Evolutionary conservation across 2,888 invertebrate genomes (phyloP), one percentile per base, ranked within the genome.

Genomic region (Neoaliturus tenellus): DNA sequence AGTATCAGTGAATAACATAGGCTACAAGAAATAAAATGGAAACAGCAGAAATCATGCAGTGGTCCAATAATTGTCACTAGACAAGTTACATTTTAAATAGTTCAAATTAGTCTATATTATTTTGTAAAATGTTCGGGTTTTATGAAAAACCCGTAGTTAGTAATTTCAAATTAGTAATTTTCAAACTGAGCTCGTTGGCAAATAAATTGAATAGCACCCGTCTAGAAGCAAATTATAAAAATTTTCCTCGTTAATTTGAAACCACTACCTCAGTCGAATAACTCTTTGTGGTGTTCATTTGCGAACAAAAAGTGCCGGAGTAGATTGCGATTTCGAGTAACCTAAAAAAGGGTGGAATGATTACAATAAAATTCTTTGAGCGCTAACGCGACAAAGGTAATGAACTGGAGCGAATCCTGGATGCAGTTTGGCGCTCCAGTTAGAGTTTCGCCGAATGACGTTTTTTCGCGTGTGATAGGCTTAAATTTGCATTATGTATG

Each of bases 401-500:
- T 78, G 78, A 78, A 78, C 33, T 33, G 35, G 20, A 75, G 23
- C 41, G 44, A 25, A 41, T 69, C 44, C n/a, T 41, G 17, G 31
- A 12, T 78, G 78, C 78, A 78, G 31, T 78, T 75, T 75, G 39
- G 28, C 62, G 62, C 71, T 71, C 71, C 41, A 39, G 71, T 39
- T 71, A 71, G 39, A 71, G 39, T 71, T 78, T 78, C 55, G 35
- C 55, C 55, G 55, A 55, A 33, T 78, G 78, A 31, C 55, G 78
- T 31, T 82, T 71, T 73, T 73, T 71, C 20, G 71, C 69, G 31
- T 48, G 48, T 82, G 82, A 73, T 73, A 73, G 82, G 82, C 82
- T 82, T 82, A 82, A 71, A 71, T 82, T 73, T 82, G 82, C 71
- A 82, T 82, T 82, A 82, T 82, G 71, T 82, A 82, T 82, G 82